Base-by-base conservation (phyloP, 2,113 vertebrate species). In the Syngnathus floridae region DNA sequence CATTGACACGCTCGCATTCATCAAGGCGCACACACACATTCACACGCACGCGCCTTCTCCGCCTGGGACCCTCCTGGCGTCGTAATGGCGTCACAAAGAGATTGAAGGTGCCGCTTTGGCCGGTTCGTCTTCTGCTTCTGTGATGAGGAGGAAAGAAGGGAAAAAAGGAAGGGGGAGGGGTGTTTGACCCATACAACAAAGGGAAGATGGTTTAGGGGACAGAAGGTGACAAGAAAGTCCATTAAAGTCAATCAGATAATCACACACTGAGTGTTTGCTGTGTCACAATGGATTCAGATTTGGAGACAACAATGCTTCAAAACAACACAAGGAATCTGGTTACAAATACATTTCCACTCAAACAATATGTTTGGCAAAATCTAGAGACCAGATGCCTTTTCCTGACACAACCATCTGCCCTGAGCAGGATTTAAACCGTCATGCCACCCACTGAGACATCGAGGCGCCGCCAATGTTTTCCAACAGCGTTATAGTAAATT, bases 1-100 rank as follows among this genome's bases (percentile, higher is more conserved):
- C 86, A 90, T 89, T 73, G 54, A 79, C 69, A 65, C 83, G 51
- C 73, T 66, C 79, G 70, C 81, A 65, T 71, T 68, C 83, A 84
- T 73, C 66, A 75, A 80, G 54, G 22, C 82, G 65, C 78, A 74
- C 60, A 73, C 60, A 66, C 75, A 72, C 71, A 59, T 4, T 12
- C 67, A 55, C 62, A 45, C 66, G 31, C 67, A 22, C 69, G 63
- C 75, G 38, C 64, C 65, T 56, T 66, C 60, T 73, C 71, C 68
- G 16, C 22, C 48, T 49, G 11, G 46, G 6, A 63, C 21, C 62
- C 61, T 62, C 74, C 35, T 37, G 35, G 35, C 38, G 43, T 26
- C 11, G 37, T 17, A 5, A 22, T 41, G 38, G 22, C 14, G 37
- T n/a, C 10, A 31, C 5, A 3, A 12, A 21, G 16, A 19, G 37